Base-by-base conservation (phyloP, 2,797 vertebrate species). In the Sebastolobus alascanus region DNA sequence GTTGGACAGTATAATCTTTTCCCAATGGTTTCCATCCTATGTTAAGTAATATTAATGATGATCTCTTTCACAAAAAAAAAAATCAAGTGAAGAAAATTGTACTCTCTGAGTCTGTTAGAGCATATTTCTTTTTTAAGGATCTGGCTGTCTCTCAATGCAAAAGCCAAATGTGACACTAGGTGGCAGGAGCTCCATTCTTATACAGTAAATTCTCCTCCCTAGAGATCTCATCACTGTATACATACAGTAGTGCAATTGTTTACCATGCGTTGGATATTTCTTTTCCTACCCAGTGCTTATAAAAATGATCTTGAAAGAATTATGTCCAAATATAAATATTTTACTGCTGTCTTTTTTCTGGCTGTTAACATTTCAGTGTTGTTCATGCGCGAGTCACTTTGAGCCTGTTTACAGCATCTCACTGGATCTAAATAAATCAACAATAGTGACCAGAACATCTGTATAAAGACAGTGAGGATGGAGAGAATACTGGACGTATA, bases 181-280 rank as follows among this genome's bases (percentile, higher is more conserved):
- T 86, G 92, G 89, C 90, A 90, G 88, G 3, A 90, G 33, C 20
- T 37, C 33, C 84, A 31, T 79, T 82, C 38, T 56, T 54, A 70
- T 55, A 8, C n/a, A 50, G 22, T 50, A 16, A 37, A 54, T 2
- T 31, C 4, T 66, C 27, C 29, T 73, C 5, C n/a, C 6, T 50
- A 13, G 8, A 76, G 2, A n/a, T 20, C 25, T 22, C 0, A 38
- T n/a, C 18, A 38, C 50, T 29, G 46, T 18, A 8, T 27, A 13
- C 22, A 60, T 10, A 33, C n/a, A 58, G 54, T 33, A 9, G 33
- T 68, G 11, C 5, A 35, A 27, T 33, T 25, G 18, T 14, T 60
- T 29, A 16, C 27, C 8, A 6, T 8, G 8, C 6, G 1, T 16
- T 37, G 11, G 27, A n/a, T 68, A 61, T 22, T 12, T 29, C 9